Conservation (phyloP, 2,797 vertebrate genomes). For the Myotis planiceps region DNA sequence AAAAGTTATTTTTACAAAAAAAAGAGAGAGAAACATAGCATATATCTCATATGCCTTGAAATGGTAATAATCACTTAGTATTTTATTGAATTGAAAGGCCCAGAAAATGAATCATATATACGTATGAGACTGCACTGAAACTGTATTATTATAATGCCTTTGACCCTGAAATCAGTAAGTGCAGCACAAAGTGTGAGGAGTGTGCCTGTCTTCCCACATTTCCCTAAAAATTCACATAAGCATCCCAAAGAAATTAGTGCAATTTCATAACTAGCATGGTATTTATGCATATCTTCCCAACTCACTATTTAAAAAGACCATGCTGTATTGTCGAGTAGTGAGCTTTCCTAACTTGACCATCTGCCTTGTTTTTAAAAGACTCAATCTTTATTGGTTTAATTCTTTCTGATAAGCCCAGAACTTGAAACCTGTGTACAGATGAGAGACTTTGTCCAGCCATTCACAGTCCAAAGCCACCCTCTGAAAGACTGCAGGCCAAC, state of each 20-base stretch:
- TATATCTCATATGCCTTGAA: neutral
- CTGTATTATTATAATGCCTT: neutral
- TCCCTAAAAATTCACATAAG: constrained; percentile 28
- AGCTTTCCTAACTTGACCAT: neutral
- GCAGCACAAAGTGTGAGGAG: constrained; percentile 13
- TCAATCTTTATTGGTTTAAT: neutral
- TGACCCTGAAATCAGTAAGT: neutral
- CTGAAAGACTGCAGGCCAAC: neutral
- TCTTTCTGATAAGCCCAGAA: neutral
- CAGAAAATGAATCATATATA: neutral
- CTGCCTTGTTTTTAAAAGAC: neutral
- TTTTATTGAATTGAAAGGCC: neutral
- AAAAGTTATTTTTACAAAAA: constrained; percentile 11
- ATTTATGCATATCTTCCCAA: neutral
- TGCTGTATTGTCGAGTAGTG: neutral
- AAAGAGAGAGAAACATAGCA: neutral
- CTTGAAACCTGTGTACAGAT: neutral
- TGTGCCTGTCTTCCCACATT: neutral
- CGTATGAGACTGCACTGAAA: neutral
- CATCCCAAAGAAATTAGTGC: constrained; percentile 20
- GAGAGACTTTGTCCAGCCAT: neutral
- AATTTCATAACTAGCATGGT: constrained; percentile 3
- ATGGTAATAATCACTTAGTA: neutral
- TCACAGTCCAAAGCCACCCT: neutral
- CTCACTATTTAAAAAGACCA: neutral